Percentiles rank a stretch among this genome's conserved stretches.
Conservation (phyloP, 2,888 invertebrate species). For the Syritta pipiens region DNA sequence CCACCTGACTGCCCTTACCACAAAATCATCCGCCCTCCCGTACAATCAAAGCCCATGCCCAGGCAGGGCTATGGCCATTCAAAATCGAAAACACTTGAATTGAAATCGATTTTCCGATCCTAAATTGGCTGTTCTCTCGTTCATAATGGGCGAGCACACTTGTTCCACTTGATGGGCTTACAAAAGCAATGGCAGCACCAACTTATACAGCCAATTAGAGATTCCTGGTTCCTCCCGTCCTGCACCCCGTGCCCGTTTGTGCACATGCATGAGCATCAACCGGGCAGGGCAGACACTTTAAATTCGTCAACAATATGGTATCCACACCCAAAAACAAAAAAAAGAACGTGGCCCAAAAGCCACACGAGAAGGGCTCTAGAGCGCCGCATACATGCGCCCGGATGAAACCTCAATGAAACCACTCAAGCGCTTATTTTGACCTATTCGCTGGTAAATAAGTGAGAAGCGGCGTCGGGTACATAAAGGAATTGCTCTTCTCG, state of each 20-base stretch:
- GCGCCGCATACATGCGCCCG: not conserved
- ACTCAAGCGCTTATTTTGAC: conserved; percentile 55
- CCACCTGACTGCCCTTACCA: too few species aligned
- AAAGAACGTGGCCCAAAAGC: not conserved
- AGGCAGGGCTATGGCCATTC: too few species aligned
- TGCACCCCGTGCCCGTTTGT: conserved; percentile 7
- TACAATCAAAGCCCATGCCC: too few species aligned
- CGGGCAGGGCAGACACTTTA: conserved; percentile 28
- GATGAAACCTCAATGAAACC: conserved; percentile 29
- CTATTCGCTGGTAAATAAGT: conserved; percentile 40
- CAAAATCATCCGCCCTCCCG: too few species aligned
- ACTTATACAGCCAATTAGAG: conserved; percentile 58
- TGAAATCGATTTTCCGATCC: conserved; percentile 48
- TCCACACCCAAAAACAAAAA: conserved; percentile 1
- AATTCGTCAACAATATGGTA: conserved; percentile 32
- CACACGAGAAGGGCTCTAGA: not conserved
- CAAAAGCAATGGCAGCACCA: conserved; percentile 7
- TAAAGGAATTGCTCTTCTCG: conserved; percentile 16
- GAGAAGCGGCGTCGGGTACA: conserved; percentile 21
- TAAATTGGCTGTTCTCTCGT: conserved; percentile 50
- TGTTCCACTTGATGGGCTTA: conserved; percentile 52
- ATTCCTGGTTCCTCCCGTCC: conserved; percentile 22
- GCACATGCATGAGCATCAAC: conserved; percentile 40
- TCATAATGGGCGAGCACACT: conserved; percentile 48
- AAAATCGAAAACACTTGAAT: conserved; percentile 55